Evolutionary conservation across 2,888 invertebrate genomes (phyloP), one percentile per base, ranked within the genome.

Genomic region (Oscheius sp.): DNA sequence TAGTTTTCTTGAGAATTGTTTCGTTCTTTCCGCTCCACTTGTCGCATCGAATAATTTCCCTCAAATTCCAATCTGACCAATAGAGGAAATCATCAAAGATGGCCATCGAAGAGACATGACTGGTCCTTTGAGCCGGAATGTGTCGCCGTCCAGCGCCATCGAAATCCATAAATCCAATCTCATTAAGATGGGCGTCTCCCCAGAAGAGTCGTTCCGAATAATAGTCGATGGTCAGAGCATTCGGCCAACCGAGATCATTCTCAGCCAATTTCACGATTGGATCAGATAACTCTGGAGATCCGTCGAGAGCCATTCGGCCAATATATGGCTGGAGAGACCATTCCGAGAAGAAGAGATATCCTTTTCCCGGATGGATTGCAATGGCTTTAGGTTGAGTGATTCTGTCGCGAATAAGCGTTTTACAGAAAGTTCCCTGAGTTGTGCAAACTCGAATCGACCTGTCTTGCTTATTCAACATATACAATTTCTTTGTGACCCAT

Each of bases 51-150:
- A 92, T 91, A 65, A 98, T 93, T 50, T 80, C 80, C 87, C 95
- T 95, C 58, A 94, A 88, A 87, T 97, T 97, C 97, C 98, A 98
- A 87, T 98, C 98, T 0, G 96, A 94, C 96, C 96, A 98, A 88
- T 92, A 98, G 53, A 90, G 84, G 81, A 90, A 92, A 83, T 96
- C 95, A 84, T 96, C 97, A 87, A 98, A 96, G 0, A 96, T 90
- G 27, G 93, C 92, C 50, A 98, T 89, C 0, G 96, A 96, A 84
- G 96, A 96, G 0, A 96, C 95, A 87, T 98, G 97, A 29, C 80
- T 79, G 15, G 85, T 84, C 17, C 82, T 71, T 65, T 81, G 81
- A 25, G 82, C 84, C 0, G 83, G 82, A 33, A 78, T 78, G 34
- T 78, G 78, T 25, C 74, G 65, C 66, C 75, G 39, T 34, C 78